Evolutionary conservation across 1,140 invertebrate species (phyloP).

Genomic region (Sycophila sp.): DNA sequence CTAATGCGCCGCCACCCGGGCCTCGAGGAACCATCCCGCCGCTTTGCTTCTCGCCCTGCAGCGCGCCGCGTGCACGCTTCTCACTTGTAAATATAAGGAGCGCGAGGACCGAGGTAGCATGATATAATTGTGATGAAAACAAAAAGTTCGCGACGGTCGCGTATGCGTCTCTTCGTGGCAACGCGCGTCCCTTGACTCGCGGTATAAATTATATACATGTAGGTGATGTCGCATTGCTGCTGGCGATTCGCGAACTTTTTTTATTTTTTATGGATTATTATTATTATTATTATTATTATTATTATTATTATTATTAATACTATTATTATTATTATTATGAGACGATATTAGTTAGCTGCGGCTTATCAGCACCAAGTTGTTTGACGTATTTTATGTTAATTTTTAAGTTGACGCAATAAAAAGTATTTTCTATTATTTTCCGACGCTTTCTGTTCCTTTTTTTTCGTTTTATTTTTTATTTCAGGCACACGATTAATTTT

Average conservation of each 20-base stretch:
- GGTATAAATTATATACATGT: too few relatives aligned
- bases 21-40: too few relatives aligned
- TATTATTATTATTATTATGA: too few relatives aligned
- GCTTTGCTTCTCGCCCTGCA: background rate
- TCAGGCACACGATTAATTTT: too few relatives aligned
- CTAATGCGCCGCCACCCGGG: too few relatives aligned
- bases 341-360: too few relatives aligned
- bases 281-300: too few relatives aligned
- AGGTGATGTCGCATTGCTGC: constrained; percentile 24
- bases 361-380: background rate
- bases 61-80: background rate
- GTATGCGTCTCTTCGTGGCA: background rate
- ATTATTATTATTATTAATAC: too few relatives aligned
- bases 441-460: background rate
- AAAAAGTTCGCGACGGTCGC: background rate
- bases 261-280: constrained; percentile 15
- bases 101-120: background rate
- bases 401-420: constrained; percentile 23
- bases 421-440: constrained; percentile 30
- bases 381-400: constrained; percentile 18
- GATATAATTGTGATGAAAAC: constrained; percentile 18
- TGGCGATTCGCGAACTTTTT: background rate
- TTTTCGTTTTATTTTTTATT: background rate
- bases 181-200: background rate
- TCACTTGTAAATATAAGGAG: constrained; percentile 18